These are phyloP conservation scores for Pemphredon lugubris DNA, from an alignment of 2,888 invertebrate species.

Conservation along the genomic window DNA sequence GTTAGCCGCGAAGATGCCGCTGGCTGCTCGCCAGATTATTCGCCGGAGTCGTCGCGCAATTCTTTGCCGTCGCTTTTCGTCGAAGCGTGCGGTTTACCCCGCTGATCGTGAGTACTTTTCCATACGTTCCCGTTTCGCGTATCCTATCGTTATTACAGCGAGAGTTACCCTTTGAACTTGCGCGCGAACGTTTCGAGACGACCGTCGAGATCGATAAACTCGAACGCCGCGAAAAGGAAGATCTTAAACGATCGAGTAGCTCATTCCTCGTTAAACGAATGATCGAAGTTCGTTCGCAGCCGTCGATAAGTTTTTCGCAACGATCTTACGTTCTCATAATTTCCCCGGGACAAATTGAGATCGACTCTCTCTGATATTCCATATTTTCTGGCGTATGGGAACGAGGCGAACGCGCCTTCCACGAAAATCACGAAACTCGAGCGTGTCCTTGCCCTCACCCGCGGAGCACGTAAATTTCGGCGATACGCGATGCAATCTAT, in stretches of 20 bases:
- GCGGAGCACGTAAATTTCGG: constrained; percentile 45
- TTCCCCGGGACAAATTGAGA: constrained; percentile 11
- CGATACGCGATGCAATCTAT: constrained; percentile 48
- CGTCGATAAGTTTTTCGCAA: too few relatives aligned
- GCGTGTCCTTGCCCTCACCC: background rate
- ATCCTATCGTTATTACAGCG: too few relatives aligned
- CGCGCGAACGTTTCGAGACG: too few relatives aligned
- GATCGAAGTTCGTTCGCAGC: too few relatives aligned
- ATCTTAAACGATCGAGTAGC: too few relatives aligned
- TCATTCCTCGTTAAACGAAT: too few relatives aligned
- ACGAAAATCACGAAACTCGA: constrained; percentile 23
- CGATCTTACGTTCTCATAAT: background rate
- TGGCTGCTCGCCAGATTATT: constrained; percentile 56
- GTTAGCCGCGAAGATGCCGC: constrained; percentile 51
- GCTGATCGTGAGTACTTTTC: background rate
- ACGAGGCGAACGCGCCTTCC: constrained; percentile 3
- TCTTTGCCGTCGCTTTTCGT: constrained; percentile 11
- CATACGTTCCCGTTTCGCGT: background rate
- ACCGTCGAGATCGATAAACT: too few relatives aligned
- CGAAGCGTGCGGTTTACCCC: background rate
- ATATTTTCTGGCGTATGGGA: background rate
- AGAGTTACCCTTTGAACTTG: too few relatives aligned
- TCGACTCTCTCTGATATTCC: constrained; percentile 14
- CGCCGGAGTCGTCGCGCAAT: constrained; percentile 28
- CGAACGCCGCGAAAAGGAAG: too few relatives aligned